phyloP scores from a whole-genome alignment of 2,888 invertebrate genomes.

The Dorcus parallelipipedus region DNA sequence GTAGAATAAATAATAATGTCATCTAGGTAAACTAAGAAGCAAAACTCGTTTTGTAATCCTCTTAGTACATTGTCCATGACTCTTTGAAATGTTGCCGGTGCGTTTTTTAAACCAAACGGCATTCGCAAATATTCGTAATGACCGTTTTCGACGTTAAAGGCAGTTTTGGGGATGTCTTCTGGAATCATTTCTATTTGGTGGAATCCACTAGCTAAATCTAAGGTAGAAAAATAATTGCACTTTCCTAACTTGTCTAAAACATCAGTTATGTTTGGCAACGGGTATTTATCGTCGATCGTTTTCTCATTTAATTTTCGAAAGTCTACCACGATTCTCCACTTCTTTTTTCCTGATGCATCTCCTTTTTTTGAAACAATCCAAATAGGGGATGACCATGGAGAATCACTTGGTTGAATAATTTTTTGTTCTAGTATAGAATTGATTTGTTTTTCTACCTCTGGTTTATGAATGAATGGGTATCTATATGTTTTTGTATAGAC shows the following conservation, averaged over 20 bases:
- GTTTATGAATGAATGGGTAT: neutral
- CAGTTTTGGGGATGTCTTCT: constrained; percentile 30
- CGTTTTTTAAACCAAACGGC: constrained; percentile 33
- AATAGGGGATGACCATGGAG: neutral
- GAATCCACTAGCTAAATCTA: constrained; percentile 26
- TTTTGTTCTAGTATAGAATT: neutral
- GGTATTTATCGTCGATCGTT: constrained; percentile 22
- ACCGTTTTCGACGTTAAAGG: constrained; percentile 31
- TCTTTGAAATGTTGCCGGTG: constrained; percentile 29
- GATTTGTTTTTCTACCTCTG: neutral
- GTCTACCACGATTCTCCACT: constrained; percentile 15
- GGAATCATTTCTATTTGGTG: constrained; percentile 24
- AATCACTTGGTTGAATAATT: neutral
- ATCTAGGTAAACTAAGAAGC: constrained; percentile 27
- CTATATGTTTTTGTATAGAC: neutral
- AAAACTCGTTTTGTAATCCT: neutral
- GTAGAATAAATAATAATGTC: constrained; percentile 21
- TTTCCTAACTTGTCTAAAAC: constrained; percentile 24
- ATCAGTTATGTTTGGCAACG: constrained; percentile 24
- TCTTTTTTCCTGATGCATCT: constrained; percentile 9
- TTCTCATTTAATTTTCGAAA: constrained; percentile 19
- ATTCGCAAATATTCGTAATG: constrained; percentile 32
- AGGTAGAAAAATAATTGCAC: constrained; percentile 23
- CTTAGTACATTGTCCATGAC: constrained; percentile 26
- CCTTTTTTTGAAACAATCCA: constrained; percentile 19